Base-by-base conservation (phyloP, 1,140 invertebrate species). In the Zaprionus tsacasi region DNA sequence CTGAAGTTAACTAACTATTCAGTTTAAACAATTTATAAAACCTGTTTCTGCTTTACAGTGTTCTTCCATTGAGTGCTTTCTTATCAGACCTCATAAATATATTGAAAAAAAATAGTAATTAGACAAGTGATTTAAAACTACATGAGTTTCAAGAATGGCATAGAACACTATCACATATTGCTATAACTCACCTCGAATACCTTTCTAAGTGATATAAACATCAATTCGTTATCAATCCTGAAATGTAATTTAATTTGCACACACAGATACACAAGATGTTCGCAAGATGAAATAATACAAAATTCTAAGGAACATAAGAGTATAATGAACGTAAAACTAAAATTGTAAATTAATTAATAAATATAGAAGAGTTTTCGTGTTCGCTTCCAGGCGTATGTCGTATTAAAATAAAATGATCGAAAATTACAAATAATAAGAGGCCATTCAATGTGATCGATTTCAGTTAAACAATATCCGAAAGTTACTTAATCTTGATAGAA, bases 231-330 rank as follows among this genome's bases (percentile, higher is more conserved):
- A 10, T 30, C 36, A 65, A 55, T 65, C 25, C 45, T 52, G 60
- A 54, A 69, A 60, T 38, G 15, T 60, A n/a, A 40, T 69, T 68
- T 69, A 69, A 69, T 60, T 43, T 57, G 45, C 35, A 40, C 45
- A 60, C 45, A 48, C 40, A 57, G 27, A 21, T 33, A 68, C 21
- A 60, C 6, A 35, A 21, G 21, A 21, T 21, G 56, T 13, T 40
- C 45, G 35, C 57, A 40, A 52, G 10, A 38, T 21, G 52, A 25
- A 69, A 54, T 69, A 56, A 70, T 45, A 40, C 17, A 55, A 59
- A 27, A 54, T 13, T 54, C 10, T 43, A 54, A 55, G 57, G 21
- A 69, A 55, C 21, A 33, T 50, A 63, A 63, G 43, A 30, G n/a
- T 55, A 55, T 55, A 15, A 55, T 55, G n/a, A 55, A 30, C 13